Percentiles rank a stretch among this genome's conserved stretches.
phyloP scores from a whole-genome alignment of 2,113 vertebrate species.

The Pseudorhombus dupliciocellatus region DNA sequence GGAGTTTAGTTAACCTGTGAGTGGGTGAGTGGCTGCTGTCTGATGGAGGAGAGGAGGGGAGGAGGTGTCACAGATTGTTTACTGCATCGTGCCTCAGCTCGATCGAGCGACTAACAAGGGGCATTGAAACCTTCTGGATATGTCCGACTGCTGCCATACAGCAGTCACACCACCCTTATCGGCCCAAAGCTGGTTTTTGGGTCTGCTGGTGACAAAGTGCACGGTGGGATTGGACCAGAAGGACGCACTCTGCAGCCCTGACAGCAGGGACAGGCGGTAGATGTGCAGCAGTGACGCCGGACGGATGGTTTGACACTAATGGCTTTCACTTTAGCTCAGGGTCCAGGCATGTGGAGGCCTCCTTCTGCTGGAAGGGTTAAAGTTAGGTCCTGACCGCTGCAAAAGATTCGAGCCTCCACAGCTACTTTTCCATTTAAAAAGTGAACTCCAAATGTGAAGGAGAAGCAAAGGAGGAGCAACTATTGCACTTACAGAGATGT shows the following conservation, averaged over 20 bases:
- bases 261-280: neutral
- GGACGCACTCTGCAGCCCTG: constrained; percentile 4
- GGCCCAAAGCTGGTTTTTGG: no score
- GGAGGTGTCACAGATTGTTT: constrained; percentile 29
- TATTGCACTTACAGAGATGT: no score
- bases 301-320: constrained; percentile 36
- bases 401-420: constrained; percentile 19
- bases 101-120: no score
- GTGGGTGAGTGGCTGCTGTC: constrained; percentile 33
- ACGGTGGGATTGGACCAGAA: constrained; percentile 5
- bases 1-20: constrained; percentile 38
- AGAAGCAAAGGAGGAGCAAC: neutral
- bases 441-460: neutral
- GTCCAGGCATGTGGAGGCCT: constrained; percentile 8
- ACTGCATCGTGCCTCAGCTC: neutral
- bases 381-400: constrained; percentile 52
- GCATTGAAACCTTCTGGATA: no score
- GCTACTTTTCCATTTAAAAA: neutral
- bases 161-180: no score
- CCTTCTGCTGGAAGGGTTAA: constrained; percentile 37
- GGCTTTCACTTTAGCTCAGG: constrained; percentile 5
- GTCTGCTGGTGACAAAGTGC: neutral
- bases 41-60: constrained; percentile 31
- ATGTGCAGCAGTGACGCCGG: constrained; percentile 24
- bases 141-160: no score